These are phyloP conservation scores for Iselma pallidipennis DNA, from an alignment of 2,888 invertebrate genomes.

Conservation along the genomic window DNA sequence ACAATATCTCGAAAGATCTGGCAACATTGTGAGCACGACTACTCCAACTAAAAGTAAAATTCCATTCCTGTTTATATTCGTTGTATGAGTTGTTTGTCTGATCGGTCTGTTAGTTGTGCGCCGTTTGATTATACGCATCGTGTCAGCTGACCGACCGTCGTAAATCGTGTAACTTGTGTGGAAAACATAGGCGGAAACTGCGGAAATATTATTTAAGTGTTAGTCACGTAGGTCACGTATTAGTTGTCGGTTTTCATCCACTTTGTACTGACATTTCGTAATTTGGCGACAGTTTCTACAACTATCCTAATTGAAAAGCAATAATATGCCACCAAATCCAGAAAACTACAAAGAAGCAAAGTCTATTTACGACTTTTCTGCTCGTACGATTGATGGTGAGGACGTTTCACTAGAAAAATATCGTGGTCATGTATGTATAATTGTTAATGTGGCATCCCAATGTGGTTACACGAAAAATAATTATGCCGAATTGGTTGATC, in stretches of 20 bases:
- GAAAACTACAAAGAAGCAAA: slow-evolving; percentile 67
- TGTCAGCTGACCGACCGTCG: not conserved
- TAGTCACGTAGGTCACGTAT: no score
- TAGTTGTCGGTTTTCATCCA: slow-evolving; percentile 69
- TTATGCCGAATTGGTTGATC: slow-evolving; percentile 79
- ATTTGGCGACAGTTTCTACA: not conserved
- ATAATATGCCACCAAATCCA: slow-evolving; percentile 41
- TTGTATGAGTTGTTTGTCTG: no score
- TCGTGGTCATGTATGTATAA: slow-evolving; percentile 78
- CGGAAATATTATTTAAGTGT: no score
- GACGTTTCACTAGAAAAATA: slow-evolving; percentile 78
- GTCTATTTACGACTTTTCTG: slow-evolving; percentile 81
- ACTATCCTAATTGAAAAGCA: slow-evolving; percentile 56
- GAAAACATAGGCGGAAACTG: no score
- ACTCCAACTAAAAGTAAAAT: no score
- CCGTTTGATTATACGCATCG: not conserved
- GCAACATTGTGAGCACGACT: not conserved
- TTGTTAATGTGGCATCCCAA: slow-evolving; percentile 88
- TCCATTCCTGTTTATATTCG: no score
- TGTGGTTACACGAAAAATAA: slow-evolving; percentile 83
- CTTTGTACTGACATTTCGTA: slow-evolving; percentile 31
- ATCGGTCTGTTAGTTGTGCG: no score
- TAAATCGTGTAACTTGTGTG: not conserved
- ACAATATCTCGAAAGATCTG: not conserved
- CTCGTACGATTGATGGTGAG: slow-evolving; percentile 79